Conservation (phyloP, 2,797 vertebrate species). For the Acipenser oxyrinchus region DNA sequence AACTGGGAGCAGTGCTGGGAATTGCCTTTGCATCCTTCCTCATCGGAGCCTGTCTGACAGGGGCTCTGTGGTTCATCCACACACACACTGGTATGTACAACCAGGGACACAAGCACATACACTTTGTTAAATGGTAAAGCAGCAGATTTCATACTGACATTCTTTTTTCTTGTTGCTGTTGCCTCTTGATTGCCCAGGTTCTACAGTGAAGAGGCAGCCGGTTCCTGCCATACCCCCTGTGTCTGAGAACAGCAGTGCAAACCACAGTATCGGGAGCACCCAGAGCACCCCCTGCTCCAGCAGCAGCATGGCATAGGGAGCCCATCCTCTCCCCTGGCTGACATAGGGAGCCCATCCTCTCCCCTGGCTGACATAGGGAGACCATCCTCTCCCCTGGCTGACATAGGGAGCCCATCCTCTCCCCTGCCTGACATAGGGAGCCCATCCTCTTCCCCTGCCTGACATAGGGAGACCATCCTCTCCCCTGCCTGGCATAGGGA, state of each 20-base stretch:
- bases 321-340: background rate
- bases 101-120: background rate
- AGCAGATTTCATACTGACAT: background rate
- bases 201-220: slow-evolving; percentile 73
- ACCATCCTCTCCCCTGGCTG: slow-evolving; percentile 1
- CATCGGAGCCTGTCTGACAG: slow-evolving; percentile 85
- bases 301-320: slow-evolving; percentile 89
- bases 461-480: too few species aligned
- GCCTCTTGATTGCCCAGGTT: slow-evolving; percentile 62
- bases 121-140: too few species aligned
- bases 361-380: slow-evolving; percentile 6
- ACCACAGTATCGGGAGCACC: slow-evolving; percentile 92
- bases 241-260: slow-evolving; percentile 93
- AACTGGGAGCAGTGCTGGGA: slow-evolving; percentile 71
- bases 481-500: background rate
- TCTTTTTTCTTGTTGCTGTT: slow-evolving; percentile 14
- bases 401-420: slow-evolving; percentile 6
- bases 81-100: slow-evolving; percentile 72
- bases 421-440: slow-evolving; percentile 6
- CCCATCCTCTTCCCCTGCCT: background rate
- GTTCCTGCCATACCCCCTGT: slow-evolving; percentile 71
- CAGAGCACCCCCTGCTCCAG: slow-evolving; percentile 82
- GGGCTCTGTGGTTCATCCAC: slow-evolving; percentile 89
- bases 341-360: slow-evolving; percentile 6
- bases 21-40: slow-evolving; percentile 92